Conservation (phyloP, 2,113 vertebrate species). For the Chinchilla lanigera region DNA sequence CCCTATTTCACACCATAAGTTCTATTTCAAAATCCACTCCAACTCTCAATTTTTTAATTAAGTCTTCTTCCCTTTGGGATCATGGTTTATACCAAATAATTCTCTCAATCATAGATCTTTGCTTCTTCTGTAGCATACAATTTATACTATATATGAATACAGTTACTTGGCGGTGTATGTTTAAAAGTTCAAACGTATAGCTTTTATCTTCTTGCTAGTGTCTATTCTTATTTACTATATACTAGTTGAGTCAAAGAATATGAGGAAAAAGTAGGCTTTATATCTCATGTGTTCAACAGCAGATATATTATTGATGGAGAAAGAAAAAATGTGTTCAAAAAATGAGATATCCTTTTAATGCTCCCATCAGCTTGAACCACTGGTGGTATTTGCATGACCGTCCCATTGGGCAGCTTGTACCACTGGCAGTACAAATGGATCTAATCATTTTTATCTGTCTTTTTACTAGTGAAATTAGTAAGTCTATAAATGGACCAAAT, state of each 20-base stretch:
- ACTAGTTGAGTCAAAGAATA: background rate
- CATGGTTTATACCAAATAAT: background rate
- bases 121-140: constrained; percentile 1
- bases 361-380: background rate
- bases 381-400: background rate
- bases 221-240: background rate
- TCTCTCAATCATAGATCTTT: constrained; percentile 19
- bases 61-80: background rate
- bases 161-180: background rate
- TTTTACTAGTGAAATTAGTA: background rate
- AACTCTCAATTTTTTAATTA: background rate
- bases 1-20: background rate
- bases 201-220: constrained; percentile 38
- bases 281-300: background rate
- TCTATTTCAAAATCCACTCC: background rate
- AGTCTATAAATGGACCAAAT: background rate
- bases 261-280: background rate
- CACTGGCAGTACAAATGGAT: background rate
- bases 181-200: constrained; percentile 25
- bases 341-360: background rate
- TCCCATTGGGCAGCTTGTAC: background rate
- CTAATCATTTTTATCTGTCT: background rate
- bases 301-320: background rate
- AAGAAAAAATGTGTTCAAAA: constrained; percentile 51
- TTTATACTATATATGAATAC: constrained; percentile 11